Base-by-base conservation (phyloP, 2,113 vertebrate genomes). In the Lycaon pictus region DNA sequence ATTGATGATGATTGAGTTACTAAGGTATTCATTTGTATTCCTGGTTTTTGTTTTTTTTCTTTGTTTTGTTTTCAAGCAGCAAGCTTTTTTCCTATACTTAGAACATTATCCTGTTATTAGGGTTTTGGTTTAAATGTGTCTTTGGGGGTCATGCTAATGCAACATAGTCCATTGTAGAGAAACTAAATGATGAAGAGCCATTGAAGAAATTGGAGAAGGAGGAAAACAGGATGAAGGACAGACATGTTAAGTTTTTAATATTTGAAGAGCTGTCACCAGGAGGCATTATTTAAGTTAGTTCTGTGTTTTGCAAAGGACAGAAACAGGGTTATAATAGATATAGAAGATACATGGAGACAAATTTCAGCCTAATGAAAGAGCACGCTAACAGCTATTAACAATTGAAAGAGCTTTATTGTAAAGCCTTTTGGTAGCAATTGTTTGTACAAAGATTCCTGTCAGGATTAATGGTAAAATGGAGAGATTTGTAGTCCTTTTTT, bases 81-180 rank as follows among this genome's bases (percentile, higher is more conserved):
- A 27, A 77, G 5, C 37, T 71, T 60, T 67, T 77, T 69, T 62
- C 77, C 22, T 35, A 32, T 74, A 23, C 27, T 86, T 88, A 65
- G 19, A 16, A 56, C 23, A 27, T 63, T 35, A 48, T 37, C 69
- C 3, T 72, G 17, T 79, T 93, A 65, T 58, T 20, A 88, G 20
- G 7, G 48, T 95, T 94, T 96, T 96, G 20, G 83, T 65, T 87
- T 92, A 84, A 97, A 74, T 91, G 15, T 56, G 8, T 76, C 65
- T 77, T 86, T 95, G 63, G 65, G 83, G 71, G 12, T 81, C 58
- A 81, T 63, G 27, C 16, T 72, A 7, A 35, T 71, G 8, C 74
- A 77, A 10, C 25, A 16, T 76, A 77, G 51, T n/a, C 29, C 11
- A 23, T 77, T 35, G 7, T 58, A 77, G 48, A 63, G 83, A 91